phyloP scores from a whole-genome alignment of 1,140 invertebrate genomes.

The Nomia melanderi region DNA sequence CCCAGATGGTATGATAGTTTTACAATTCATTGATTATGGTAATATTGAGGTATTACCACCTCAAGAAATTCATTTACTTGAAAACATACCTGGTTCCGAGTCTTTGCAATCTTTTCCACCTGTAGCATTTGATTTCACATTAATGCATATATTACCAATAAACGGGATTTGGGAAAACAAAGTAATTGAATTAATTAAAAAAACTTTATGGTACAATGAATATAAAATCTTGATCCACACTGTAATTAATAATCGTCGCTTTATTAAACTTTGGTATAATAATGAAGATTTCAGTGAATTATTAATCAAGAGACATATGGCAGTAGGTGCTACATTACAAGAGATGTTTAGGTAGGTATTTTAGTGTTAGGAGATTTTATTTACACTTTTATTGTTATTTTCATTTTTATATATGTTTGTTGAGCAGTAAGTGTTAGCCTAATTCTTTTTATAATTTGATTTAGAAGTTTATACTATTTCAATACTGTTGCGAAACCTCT shows the following conservation, averaged over 20 bases:
- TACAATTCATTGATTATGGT: conserved; percentile 88
- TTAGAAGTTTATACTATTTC: background rate
- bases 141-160: conserved; percentile 80
- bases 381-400: background rate
- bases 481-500: background rate
- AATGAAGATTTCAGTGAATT: conserved; percentile 68
- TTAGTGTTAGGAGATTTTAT: background rate
- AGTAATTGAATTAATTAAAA: conserved; percentile 79
- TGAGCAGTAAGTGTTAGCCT: background rate
- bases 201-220: conserved; percentile 80
- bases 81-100: conserved; percentile 78
- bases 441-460: background rate
- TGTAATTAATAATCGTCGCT: conserved; percentile 56
- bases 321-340: conserved; percentile 28
- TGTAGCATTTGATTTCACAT: conserved; percentile 82
- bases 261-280: conserved; percentile 67
- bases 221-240: conserved; percentile 76
- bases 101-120: conserved; percentile 80
- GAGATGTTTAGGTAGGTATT: conserved; percentile 58
- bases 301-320: conserved; percentile 57
- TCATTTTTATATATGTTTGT: background rate
- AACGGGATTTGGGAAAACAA: conserved; percentile 80
- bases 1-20: conserved; percentile 79
- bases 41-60: conserved; percentile 83
- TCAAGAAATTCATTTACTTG: conserved; percentile 82